These are phyloP conservation scores for Psephotus haematonotus DNA, from an alignment of 2,113 vertebrate species.

Conservation along the genomic window DNA sequence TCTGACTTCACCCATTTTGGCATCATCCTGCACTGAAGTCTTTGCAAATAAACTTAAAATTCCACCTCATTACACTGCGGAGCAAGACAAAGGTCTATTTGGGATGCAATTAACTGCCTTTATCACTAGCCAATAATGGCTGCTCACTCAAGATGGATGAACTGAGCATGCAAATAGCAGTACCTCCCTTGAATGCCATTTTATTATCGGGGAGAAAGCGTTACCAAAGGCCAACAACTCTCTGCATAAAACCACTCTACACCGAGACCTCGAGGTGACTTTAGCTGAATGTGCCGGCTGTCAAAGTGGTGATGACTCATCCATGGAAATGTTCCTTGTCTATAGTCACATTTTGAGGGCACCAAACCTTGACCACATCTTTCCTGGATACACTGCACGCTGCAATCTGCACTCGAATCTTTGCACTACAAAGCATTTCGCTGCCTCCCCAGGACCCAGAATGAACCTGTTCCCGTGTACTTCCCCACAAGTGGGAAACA, in stretches of 20 bases:
- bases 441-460: not conserved
- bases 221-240: not conserved
- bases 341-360: not conserved
- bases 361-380: not conserved
- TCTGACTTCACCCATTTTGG: not conserved
- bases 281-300: not conserved
- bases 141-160: not conserved
- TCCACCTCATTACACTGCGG: not conserved
- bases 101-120: not conserved
- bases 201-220: accelerated
- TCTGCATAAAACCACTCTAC: not conserved
- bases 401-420: not conserved
- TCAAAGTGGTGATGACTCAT: not conserved
- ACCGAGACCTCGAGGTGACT: not conserved
- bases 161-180: not conserved
- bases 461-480: not conserved
- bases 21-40: not conserved
- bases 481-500: not conserved
- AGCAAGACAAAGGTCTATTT: not conserved
- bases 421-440: not conserved
- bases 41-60: not conserved
- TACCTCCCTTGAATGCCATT: not conserved
- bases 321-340: not conserved
- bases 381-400: not conserved
- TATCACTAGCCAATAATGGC: not conserved